phyloP scores from a whole-genome alignment of 1,140 invertebrate species.

The Papilio polyxenes region DNA sequence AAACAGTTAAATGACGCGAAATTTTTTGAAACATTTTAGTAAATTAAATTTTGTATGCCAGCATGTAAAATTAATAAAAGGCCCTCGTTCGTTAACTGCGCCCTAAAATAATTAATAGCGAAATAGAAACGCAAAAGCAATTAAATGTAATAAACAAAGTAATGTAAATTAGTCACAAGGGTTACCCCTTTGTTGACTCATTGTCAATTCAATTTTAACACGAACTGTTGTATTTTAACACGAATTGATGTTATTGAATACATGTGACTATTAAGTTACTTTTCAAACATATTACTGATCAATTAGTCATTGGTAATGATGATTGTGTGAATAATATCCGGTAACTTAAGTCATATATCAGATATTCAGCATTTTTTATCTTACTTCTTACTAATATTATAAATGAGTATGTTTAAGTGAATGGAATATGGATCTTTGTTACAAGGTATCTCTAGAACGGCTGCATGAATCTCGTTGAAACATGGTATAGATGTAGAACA shows the following conservation, averaged over 20 bases:
- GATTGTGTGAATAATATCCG: slow-evolving; percentile 22
- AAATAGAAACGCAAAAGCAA: not conserved
- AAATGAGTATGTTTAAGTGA: too few species aligned
- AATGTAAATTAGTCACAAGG: slow-evolving; percentile 25
- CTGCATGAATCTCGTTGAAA: too few species aligned
- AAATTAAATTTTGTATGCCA: not conserved
- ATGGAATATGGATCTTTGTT: too few species aligned
- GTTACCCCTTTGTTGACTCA: slow-evolving; percentile 17
- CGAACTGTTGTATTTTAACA: not conserved
- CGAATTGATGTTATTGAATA: not conserved
- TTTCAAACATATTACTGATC: not conserved
- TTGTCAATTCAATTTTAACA: not conserved
- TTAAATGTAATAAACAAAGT: slow-evolving; percentile 1
- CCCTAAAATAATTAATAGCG: slow-evolving; percentile 8
- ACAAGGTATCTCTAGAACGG: too few species aligned
- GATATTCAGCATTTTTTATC: not conserved
- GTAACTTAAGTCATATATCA: not conserved
- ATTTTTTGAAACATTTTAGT: not conserved
- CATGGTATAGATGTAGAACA: too few species aligned
- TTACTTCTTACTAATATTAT: not conserved
- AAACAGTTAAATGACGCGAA: too few species aligned
- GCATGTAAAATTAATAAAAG: not conserved
- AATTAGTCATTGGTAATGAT: slow-evolving; percentile 12
- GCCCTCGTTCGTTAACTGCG: not conserved
- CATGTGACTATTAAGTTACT: not conserved